Evolutionary conservation across 2,113 vertebrate genomes (phyloP), one percentile per base, ranked within the genome.

Genomic region (Hippocampus guttulatus): DNA sequence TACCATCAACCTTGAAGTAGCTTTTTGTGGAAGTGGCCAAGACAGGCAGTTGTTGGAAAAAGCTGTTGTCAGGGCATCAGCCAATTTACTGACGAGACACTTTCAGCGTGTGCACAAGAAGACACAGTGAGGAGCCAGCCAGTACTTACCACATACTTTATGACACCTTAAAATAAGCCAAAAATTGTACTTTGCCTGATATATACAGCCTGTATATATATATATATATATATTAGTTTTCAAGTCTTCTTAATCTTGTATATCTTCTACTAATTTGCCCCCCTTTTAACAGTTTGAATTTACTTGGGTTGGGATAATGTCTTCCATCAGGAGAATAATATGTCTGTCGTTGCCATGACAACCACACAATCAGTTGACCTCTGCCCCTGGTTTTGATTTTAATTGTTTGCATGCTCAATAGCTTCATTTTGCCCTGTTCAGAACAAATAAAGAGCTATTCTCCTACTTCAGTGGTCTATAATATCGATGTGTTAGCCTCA

Each of bases 11-110:
- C 62, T 38, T 64, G 62, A 64, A 64, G 67, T 64, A 49, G 45
- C 67, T 68, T 77, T 67, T 47, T 67, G 40, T 21, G 41, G 43
- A 62, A 75, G 78, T 75, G 49, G 55, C 55, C 2, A 60, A 70
- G 70, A 78, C 62, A 66, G 72, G 49, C 62, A 67, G 30, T 21
- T 45, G 11, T 69, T 25, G 41, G 8, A n/a, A 52, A 77, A 75
- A n/a, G 62, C 55, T 81, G 74, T 69, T 68, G 51, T 41, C 55
- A 78, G 38, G 71, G 70, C 62, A 68, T 66, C 65, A 68, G 20
- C 72, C 74, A 75, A 67, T 70, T 66, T 64, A 62, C 64, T 76
- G 80, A 77, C 40, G 76, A 63, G 69, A 68, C 27, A 57, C 18
- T 75, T 60, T 52, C 51, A 3, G 10, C 43, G 57, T 70, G 72